Percentiles rank a stretch among this genome's conserved stretches.
These are phyloP conservation scores for Callorhinus ursinus DNA, from an alignment of 2,113 vertebrate species.

Conservation along the genomic window DNA sequence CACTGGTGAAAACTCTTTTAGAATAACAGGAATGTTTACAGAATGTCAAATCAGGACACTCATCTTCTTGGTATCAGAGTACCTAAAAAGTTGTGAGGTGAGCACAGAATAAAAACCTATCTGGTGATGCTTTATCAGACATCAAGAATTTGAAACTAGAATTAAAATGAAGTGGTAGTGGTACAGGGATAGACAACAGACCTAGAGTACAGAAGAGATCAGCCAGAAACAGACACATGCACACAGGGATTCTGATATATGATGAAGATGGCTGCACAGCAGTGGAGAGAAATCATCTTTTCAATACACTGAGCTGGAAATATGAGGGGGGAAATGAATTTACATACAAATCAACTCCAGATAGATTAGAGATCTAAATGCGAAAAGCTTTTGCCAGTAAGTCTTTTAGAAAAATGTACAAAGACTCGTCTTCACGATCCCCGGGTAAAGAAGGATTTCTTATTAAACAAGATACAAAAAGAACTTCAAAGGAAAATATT, in stretches of 20 bases:
- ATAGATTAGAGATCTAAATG: neutral
- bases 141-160: neutral
- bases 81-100: neutral
- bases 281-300: neutral
- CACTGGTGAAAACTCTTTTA: neutral
- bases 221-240: neutral
- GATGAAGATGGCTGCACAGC: neutral
- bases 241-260: neutral
- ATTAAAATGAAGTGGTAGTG: neutral
- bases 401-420: neutral
- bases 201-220: neutral
- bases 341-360: neutral
- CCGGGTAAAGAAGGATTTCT: neutral
- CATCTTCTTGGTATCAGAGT: neutral
- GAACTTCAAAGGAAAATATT: neutral
- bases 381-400: neutral
- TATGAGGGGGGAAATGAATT: neutral
- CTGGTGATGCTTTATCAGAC: neutral
- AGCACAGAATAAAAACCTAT: neutral
- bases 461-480: neutral
- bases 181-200: neutral
- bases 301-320: neutral
- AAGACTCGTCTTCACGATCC: neutral
- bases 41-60: neutral
- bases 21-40: neutral